A percentile compares a stretch with the other conserved stretches of the same genome.
Conservation (phyloP, 2,888 invertebrate species). For the Pseudococcus viburni region DNA sequence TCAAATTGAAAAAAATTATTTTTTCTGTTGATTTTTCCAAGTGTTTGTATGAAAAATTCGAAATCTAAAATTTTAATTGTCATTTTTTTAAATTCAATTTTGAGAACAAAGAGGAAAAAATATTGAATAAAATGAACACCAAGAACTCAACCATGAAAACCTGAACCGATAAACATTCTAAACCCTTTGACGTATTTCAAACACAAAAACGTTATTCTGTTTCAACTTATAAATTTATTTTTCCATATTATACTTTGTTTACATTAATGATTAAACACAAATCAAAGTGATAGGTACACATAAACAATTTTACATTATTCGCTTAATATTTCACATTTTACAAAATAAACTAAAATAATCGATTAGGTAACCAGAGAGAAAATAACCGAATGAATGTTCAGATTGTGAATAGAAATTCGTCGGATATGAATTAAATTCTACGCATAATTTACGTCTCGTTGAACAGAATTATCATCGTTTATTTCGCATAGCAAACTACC, state of each 20-base stretch:
- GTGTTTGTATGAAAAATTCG: no score
- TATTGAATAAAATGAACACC: no score
- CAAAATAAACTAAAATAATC: conserved; percentile 41
- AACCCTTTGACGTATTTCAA: not conserved
- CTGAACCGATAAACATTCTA: no score
- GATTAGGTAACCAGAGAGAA: conserved; percentile 41
- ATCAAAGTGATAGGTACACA: conserved; percentile 46
- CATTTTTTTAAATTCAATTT: no score
- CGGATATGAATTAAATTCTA: not conserved
- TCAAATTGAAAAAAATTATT: no score
- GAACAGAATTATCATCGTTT: not conserved
- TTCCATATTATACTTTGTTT: conserved; percentile 42
- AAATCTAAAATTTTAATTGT: no score
- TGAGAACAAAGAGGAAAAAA: no score
- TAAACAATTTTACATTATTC: conserved; percentile 48
- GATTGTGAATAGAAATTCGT: not conserved
- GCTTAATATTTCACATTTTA: conserved; percentile 8
- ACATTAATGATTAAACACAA: conserved; percentile 42
- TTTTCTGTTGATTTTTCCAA: no score
- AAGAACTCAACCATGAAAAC: no score
- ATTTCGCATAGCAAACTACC: not conserved
- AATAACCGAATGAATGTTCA: conserved; percentile 43
- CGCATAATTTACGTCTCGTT: not conserved
- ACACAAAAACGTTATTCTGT: not conserved
- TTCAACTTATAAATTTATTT: conserved; percentile 39